Evolutionary conservation across 2,113 vertebrate genomes (phyloP).

Genomic region (Burhinus bistriatus): DNA sequence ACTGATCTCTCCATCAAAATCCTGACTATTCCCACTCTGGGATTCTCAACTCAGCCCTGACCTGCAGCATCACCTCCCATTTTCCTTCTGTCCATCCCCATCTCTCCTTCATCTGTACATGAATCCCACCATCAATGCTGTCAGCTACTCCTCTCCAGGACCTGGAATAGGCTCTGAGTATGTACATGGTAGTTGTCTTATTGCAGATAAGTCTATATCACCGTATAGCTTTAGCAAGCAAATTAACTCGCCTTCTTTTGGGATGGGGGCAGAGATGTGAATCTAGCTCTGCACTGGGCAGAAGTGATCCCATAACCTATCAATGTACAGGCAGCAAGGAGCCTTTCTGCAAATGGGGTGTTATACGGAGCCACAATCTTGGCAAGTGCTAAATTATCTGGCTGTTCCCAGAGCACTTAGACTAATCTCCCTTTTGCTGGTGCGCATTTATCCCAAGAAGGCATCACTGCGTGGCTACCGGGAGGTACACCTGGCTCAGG

Average conservation of each 20-base stretch:
- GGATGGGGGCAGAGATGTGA: background rate
- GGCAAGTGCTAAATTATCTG: background rate
- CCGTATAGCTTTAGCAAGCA: background rate
- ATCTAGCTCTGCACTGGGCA: background rate
- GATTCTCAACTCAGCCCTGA: background rate
- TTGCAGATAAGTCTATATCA: background rate
- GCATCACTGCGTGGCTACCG: background rate
- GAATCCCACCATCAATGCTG: background rate
- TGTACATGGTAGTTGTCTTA: background rate
- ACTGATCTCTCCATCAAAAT: background rate
- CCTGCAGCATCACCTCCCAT: background rate
- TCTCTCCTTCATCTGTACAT: background rate
- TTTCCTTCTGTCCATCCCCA: background rate
- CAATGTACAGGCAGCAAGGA: background rate
- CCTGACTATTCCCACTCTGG: background rate
- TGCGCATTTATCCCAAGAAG: background rate
- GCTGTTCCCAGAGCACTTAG: background rate
- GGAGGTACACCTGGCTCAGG: background rate
- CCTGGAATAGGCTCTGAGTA: background rate
- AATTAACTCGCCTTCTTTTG: background rate
- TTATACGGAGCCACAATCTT: background rate
- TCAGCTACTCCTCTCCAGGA: background rate
- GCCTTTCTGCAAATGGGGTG: background rate
- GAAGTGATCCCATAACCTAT: background rate
- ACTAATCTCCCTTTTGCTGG: background rate